These are phyloP conservation scores for Dorcus hopei DNA, from an alignment of 2,888 invertebrate genomes.

Conservation along the genomic window DNA sequence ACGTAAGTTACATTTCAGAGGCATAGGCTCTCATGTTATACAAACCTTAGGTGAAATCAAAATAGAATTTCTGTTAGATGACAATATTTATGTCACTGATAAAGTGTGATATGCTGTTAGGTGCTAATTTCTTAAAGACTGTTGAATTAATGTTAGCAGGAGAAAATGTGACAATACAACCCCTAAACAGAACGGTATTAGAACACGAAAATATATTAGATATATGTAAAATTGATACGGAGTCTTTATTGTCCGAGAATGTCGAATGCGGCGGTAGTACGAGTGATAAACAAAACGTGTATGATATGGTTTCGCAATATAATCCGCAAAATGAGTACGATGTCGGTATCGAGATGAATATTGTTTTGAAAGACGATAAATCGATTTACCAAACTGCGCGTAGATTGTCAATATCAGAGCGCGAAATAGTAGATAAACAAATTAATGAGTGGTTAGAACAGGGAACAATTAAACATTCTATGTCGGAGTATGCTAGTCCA, in stretches of 20 bases:
- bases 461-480: slow-evolving; percentile 34
- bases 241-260: not conserved
- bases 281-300: slow-evolving; percentile 6
- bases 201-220: not conserved
- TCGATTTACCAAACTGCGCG: slow-evolving; percentile 31
- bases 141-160: not conserved
- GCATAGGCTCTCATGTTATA: slow-evolving; percentile 5
- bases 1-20: slow-evolving; percentile 2
- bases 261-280: not conserved
- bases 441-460: slow-evolving; percentile 35
- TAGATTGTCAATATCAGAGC: slow-evolving; percentile 28
- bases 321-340: slow-evolving; percentile 24
- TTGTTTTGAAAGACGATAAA: slow-evolving; percentile 33
- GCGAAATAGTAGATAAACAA: slow-evolving; percentile 30
- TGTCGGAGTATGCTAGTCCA: slow-evolving; percentile 38
- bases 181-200: not conserved
- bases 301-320: slow-evolving; percentile 24
- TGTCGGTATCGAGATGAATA: slow-evolving; percentile 30
- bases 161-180: not conserved
- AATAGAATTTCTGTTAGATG: not conserved
- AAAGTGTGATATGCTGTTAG: slow-evolving; percentile 8
- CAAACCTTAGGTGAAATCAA: slow-evolving; percentile 10
- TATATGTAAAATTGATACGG: not conserved
- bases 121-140: slow-evolving; percentile 5
- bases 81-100: slow-evolving; percentile 3